Evolutionary conservation across 2,888 invertebrate genomes (phyloP), one percentile per base, ranked within the genome.

Genomic region (Parnassius apollo): DNA sequence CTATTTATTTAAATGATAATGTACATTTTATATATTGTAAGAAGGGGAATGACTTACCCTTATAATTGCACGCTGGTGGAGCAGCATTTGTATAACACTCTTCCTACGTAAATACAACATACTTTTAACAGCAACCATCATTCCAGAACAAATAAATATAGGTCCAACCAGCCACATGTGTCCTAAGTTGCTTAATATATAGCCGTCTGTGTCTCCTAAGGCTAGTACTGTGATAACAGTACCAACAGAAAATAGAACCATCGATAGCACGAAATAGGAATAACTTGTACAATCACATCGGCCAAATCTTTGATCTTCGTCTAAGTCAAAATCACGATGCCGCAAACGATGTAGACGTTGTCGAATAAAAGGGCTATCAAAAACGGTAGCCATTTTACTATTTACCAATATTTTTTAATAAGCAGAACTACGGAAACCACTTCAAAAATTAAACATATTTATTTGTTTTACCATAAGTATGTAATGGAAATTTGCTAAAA

Each of bases 161-260:
- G 94, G 94, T 65, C 94, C 94, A 65, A 94, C 93, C 13, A 94
- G 90, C 94, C 94, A 94, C 94, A 94, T 94, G 87, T 94, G 94
- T 66, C 94, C 94, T 71, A 94, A 85, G 83, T 93, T 93, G 70
- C 84, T 92, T 70, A 93, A 91, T 72, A 94, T 91, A 71, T 93
- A 93, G 59, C 93, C 93, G 81, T 94, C 93, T 62, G 92, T 90
- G 75, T 93, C 93, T 66, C 94, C 94, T 70, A 94, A 85, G 55
- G 94, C 94, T 64, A 94, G 81, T 61, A 94, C 93, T 66, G 94
- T 94, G 69, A 94, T 93, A 65, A 93, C 92, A 59, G 94, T 93
- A 53, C 94, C 94, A 59, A 94, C 93, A 49, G 93, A 93, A 82
- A 94, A 93, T 65, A 94, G 82, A 56, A 94, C 92, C 85, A 94